Evolutionary conservation across 2,888 invertebrate species (phyloP), one percentile per base, ranked within the genome.

Genomic region (Plagodis dolabraria): DNA sequence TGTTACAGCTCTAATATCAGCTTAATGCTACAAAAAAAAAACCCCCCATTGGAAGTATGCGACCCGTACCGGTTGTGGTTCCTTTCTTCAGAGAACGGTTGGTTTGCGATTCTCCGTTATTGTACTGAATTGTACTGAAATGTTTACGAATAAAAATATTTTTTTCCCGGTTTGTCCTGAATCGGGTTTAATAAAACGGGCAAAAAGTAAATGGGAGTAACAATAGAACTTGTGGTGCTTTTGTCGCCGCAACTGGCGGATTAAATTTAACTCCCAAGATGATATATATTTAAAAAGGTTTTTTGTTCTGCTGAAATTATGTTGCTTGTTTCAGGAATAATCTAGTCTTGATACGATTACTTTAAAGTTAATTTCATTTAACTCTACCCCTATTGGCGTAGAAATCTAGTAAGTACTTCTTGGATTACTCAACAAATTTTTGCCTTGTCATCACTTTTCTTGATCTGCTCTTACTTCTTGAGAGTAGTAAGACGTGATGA

Each of bases 51-150:
- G 78, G 73, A 61, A 77, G 58, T 74, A 71, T 64, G 63, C 77
- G 79, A 80, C 76, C 85, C 83, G 83, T 84, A 76, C 76, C 71
- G 76, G 71, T 69, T 49, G 63, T 69, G 69, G 72, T 73, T 72
- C 74, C 65, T 72, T 68, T 73, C 77, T 73, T 73, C 74, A 12
- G 68, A 10, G 68, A 66, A 70, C 75, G 75, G 73, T 71, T 67
- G 71, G 71, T 72, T 75, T 71, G 35, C 65, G 68, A 71, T 72
- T 67, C 63, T 67, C 64, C 74, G 69, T 71, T 74, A 71, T 77
- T 75, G 73, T 79, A 67, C 72, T 62, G 63, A 58, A 71, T 77
- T 75, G 73, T 79, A 67, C 72, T 62, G 63, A 58, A 74, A 79
- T 74, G 69, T 74, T 75, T 72, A 69, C 61, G 47, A 59, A 47